Evolutionary conservation across 2,113 vertebrate genomes (phyloP), one percentile per base, ranked within the genome.

Genomic region (Paradoxurus hermaphroditus): DNA sequence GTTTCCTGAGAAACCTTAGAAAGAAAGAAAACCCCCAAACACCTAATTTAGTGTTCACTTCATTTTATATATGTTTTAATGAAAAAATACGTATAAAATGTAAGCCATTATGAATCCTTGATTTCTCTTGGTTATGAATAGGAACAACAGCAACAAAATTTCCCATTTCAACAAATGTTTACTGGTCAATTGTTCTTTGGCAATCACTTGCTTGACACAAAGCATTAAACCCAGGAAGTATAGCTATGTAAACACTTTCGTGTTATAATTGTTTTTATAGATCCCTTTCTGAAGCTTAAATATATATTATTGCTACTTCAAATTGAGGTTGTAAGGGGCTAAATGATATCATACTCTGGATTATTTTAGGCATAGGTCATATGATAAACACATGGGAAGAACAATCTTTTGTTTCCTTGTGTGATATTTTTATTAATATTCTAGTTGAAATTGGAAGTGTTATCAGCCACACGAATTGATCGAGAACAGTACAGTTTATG

Each of bases 1-100:
- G 90, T 98, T 95, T 96, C 95, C 95, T 82, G 62, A 97, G 95
- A 96, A 98, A 98, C 90, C 83, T 92, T 63, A 94, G 90, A 94
- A 95, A 97, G 73, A 93, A 92, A 95, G 36, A 96, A 97, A 98
- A 91, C 39, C 86, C 18, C 34, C 63, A 78, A 93, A 82, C 36
- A 91, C 51, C 49, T 85, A 62, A 85, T 93, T 79, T 86, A 29
- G 5, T 70, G 70, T 95, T 96, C 68, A 86, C 25, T 91, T 96
- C 86, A 81, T 72, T 92, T 39, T 75, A 9, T 29, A 46, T 31
- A 46, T 75, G 31, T 75, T 9, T 75, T 75, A 31, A 46, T 77
- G 41, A 44, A 19, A 77, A 25, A 70, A 44, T 36, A 39, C 27
- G 7, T 44, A 67, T 19, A 87, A 11, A 67, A 56, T 29, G 29